Percentiles rank a stretch among this genome's conserved stretches.
phyloP scores from a whole-genome alignment of 2,888 invertebrate genomes.

The Ichneumon xanthorius region DNA sequence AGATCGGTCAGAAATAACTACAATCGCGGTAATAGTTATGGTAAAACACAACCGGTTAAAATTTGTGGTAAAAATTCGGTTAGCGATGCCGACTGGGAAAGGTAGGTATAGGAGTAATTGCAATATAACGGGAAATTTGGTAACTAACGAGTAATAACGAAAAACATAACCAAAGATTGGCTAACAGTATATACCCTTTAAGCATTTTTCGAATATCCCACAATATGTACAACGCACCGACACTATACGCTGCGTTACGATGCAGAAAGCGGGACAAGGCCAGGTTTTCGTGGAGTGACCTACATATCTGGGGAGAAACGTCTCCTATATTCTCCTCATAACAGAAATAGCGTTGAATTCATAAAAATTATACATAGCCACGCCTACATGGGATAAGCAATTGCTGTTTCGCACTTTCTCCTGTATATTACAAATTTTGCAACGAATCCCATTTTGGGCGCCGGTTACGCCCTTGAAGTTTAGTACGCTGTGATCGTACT shows the following conservation, averaged over 20 bases:
- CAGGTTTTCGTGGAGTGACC: slow-evolving; percentile 74
- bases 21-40: no score
- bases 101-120: neutral
- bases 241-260: slow-evolving; percentile 26
- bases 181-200: neutral
- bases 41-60: no score
- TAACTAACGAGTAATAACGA: neutral
- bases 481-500: no score
- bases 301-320: slow-evolving; percentile 65
- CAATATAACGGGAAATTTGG: neutral
- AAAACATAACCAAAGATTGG: neutral
- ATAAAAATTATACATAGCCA: slow-evolving; percentile 41
- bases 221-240: slow-evolving; percentile 1
- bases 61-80: no score
- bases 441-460: no score
- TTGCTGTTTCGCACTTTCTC: neutral
- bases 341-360: slow-evolving; percentile 68
- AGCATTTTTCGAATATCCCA: neutral
- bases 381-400: neutral
- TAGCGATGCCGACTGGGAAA: no score
- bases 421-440: no score
- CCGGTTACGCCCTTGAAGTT: no score
- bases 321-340: slow-evolving; percentile 46
- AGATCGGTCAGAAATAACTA: no score
- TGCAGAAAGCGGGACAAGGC: slow-evolving; percentile 77